Evolutionary conservation across 2,797 vertebrate species (phyloP), one percentile per base, ranked within the genome.

Genomic region (Pantherophis alleghaniensis): DNA sequence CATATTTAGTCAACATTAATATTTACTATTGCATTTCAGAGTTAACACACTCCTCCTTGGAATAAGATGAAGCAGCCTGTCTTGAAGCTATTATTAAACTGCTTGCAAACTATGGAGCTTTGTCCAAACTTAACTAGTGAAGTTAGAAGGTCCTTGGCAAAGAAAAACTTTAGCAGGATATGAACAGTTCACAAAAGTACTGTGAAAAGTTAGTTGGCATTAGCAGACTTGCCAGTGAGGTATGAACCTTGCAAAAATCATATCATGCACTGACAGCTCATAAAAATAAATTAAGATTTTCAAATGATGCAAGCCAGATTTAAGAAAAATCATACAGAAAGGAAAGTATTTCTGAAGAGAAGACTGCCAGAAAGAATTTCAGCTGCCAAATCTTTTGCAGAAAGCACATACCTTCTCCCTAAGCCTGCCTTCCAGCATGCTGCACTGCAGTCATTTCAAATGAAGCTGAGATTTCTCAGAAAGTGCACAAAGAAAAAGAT

Each of bases 291-390:
- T 86, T 56, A 89, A 60, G n/a, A 57, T 91, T 91, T 91, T 69
- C 57, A 93, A 91, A 86, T 32, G 59, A 74, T 66, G 18, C 47
- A 91, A 61, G 47, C 59, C 32, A 91, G 66, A 88, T 47, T 37
- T 42, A 32, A 91, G 20, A 59, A 11, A 86, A 91, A 51, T 91
- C 90, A 86, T 51, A 93, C 22, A 89, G 56, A 59, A 91, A 89
- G 87, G 90, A 93, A 91, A 89, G 56, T 93, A 93, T 93, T 93
- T 93, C 93, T 66, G 69, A 86, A 79, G 90, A 51, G 22, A 79
- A 59, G 37, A 90, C n/a, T 91, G 86, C 90, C 83, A 93, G 53
- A 88, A 92, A 59, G 69, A 83, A 57, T 22, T 61, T 83, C 69
- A 89, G 51, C 57, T 87, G 89, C 55, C 86, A 91, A 93, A 87